Conservation (phyloP, 1,140 invertebrate genomes). For the Muscidifurax raptorellus region DNA sequence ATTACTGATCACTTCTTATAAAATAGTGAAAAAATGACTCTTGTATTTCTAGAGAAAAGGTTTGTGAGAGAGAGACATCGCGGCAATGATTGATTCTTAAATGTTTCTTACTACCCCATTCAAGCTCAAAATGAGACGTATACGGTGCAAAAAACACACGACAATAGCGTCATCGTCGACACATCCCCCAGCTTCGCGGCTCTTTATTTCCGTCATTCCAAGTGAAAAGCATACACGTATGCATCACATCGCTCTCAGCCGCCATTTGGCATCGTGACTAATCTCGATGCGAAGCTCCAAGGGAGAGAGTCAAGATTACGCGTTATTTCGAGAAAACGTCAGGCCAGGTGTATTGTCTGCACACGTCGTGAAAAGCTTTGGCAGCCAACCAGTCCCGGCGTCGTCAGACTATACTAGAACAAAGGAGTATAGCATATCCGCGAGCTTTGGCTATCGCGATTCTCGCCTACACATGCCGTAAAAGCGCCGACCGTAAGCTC, state of each 20-base stretch:
- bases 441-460: background rate
- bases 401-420: conserved; percentile 52
- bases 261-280: conserved; percentile 44
- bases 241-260: no score
- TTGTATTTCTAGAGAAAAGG: no score
- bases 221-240: no score
- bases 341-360: conserved; percentile 59
- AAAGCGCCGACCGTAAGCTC: background rate
- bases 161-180: background rate
- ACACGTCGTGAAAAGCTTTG: conserved; percentile 57
- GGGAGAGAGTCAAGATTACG: conserved; percentile 26
- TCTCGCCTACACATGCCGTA: background rate
- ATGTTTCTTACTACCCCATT: no score
- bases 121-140: no score
- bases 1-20: no score
- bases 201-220: background rate
- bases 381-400: conserved; percentile 53
- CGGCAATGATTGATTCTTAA: background rate
- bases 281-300: conserved; percentile 30
- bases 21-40: no score
- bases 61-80: no score
- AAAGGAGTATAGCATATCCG: background rate
- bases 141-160: no score
- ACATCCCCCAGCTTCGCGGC: no score
- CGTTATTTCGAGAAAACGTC: conserved; percentile 64